Percentiles rank a stretch among this genome's conserved stretches.
Evolutionary conservation across 2,113 vertebrate species (phyloP).

Genomic region (Sylvia atricapilla): DNA sequence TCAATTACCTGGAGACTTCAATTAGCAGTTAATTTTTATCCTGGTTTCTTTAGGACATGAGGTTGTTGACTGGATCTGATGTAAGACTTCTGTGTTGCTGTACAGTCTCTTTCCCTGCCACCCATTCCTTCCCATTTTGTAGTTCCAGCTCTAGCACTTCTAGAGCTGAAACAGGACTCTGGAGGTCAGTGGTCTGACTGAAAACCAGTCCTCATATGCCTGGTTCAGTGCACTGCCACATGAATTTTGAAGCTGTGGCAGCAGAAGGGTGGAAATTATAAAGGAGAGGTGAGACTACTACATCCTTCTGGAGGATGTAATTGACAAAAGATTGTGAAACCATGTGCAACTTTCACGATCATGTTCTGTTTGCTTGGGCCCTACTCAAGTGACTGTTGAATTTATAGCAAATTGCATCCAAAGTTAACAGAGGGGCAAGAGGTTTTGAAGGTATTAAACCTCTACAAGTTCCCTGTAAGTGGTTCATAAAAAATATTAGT

Average conservation of each 20-base stretch:
- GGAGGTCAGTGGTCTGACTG: neutral
- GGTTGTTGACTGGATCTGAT: neutral
- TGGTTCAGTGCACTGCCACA: neutral
- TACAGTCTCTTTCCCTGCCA: neutral
- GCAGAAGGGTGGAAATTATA: neutral
- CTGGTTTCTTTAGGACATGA: neutral
- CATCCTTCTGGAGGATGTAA: neutral
- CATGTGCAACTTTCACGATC: neutral
- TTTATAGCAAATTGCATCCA: neutral
- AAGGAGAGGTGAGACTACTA: neutral
- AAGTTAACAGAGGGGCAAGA: neutral
- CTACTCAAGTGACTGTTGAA: neutral
- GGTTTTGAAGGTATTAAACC: neutral
- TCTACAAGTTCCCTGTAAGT: neutral
- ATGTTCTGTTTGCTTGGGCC: neutral
- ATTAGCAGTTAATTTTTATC: slow-evolving; percentile 20
- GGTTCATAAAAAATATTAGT: neutral
- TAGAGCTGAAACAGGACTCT: neutral
- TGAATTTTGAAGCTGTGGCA: neutral
- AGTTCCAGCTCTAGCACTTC: neutral
- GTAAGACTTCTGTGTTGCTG: neutral
- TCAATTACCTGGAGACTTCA: neutral
- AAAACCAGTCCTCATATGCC: neutral
- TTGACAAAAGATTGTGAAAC: neutral
- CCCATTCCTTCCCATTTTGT: neutral